Evolutionary conservation across 2,797 vertebrate genomes (phyloP).

Genomic region (Lithobates sylvaticus): DNA sequence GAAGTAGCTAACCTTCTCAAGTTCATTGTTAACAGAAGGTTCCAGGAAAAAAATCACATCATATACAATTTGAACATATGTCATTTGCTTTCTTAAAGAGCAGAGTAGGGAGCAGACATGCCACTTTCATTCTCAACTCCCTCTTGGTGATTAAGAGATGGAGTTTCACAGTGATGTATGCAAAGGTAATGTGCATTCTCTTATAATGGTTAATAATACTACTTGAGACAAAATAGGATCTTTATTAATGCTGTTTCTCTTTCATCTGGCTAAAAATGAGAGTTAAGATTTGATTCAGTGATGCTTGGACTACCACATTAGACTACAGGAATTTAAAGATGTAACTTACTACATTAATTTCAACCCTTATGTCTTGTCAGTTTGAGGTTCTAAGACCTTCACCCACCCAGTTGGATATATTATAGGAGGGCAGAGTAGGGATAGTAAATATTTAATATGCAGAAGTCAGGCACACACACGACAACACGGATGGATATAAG

Average conservation of each 20-base stretch:
- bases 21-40: constrained; percentile 57
- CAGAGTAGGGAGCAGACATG: constrained; percentile 33
- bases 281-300: constrained; percentile 2
- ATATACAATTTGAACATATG: constrained; percentile 60
- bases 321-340: not conserved
- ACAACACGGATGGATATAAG: not conserved
- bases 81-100: constrained; percentile 54
- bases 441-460: not conserved
- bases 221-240: constrained; percentile 47
- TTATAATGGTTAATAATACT: constrained; percentile 41
- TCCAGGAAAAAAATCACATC: constrained; percentile 29
- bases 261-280: constrained; percentile 39
- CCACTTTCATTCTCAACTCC: constrained; percentile 35
- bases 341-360: not conserved
- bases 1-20: constrained; percentile 60
- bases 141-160: constrained; percentile 39
- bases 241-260: constrained; percentile 48
- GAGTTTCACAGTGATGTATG: constrained; percentile 24
- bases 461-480: not conserved
- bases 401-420: not conserved
- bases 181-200: constrained; percentile 41
- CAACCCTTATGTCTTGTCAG: not conserved
- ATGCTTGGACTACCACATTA: not conserved
- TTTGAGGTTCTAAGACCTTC: not conserved
- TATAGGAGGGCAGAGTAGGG: not conserved